Conservation (phyloP, 1,140 invertebrate genomes). For the Drosophila equinoxialis region DNA sequence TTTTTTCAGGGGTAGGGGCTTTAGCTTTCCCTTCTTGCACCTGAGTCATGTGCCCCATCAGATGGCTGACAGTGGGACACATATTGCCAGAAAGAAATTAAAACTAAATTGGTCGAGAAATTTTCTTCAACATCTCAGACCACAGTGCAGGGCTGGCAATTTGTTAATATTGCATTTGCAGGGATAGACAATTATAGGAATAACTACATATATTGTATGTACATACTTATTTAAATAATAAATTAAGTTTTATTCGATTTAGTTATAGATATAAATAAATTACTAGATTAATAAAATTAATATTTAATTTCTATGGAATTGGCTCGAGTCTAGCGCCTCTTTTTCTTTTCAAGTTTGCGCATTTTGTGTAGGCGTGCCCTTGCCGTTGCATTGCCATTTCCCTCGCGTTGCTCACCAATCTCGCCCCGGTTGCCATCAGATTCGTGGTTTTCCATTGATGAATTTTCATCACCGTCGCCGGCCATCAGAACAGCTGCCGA, state of each 20-base stretch:
- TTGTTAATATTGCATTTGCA: neutral
- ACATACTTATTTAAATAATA: neutral
- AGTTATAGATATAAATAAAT: neutral
- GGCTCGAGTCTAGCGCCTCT: constrained; percentile 58
- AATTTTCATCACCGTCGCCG: constrained; percentile 50
- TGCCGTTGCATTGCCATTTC: constrained; percentile 38
- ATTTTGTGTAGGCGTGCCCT: constrained; percentile 71
- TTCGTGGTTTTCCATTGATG: neutral
- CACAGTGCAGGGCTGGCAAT: neutral
- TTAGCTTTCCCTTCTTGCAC: constrained; percentile 39
- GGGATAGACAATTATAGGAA: neutral
- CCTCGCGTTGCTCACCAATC: constrained; percentile 29
- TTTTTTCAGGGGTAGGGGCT: constrained; percentile 16
- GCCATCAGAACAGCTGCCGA: constrained; percentile 64
- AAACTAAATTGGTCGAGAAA: neutral
- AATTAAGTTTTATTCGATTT: neutral
- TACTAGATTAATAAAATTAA: neutral
- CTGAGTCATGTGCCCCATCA: constrained; percentile 64
- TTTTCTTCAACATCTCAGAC: neutral
- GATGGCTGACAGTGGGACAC: constrained; percentile 38
- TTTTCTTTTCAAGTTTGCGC: constrained; percentile 77
- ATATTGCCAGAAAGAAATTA: neutral
- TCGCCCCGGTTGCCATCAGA: constrained; percentile 37
- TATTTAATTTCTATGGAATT: neutral
- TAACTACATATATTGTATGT: neutral